These are phyloP conservation scores for Zosterops japonicus DNA, from an alignment of 2,113 vertebrate genomes.

Conservation along the genomic window DNA sequence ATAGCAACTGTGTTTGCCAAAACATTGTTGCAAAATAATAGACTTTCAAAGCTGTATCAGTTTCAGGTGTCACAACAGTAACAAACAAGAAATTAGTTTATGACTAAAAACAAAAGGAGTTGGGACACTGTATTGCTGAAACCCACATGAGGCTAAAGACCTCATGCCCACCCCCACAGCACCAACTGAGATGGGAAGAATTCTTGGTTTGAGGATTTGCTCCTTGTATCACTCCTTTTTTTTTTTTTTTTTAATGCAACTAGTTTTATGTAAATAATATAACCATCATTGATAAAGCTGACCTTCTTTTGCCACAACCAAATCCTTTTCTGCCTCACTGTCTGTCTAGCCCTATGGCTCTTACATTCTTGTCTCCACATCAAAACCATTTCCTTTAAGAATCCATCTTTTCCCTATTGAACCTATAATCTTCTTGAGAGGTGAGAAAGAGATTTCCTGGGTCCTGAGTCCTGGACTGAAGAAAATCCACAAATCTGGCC, in stretches of 20 bases:
- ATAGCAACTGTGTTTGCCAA: not conserved
- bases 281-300: not conserved
- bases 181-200: not conserved
- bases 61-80: not conserved
- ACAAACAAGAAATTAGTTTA: not conserved
- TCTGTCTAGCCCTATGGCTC: not conserved
- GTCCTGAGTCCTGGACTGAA: not conserved
- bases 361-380: not conserved
- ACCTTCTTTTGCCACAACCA: not conserved
- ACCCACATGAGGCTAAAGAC: not conserved
- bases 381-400: not conserved
- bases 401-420: not conserved
- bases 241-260: not conserved
- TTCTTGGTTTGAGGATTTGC: not conserved
- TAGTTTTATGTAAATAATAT: not conserved
- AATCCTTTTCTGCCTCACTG: not conserved
- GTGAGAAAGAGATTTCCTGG: not conserved
- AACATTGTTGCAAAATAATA: not conserved
- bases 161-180: not conserved
- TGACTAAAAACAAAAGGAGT: not conserved
- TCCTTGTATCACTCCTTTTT: not conserved
- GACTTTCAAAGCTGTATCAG: not conserved
- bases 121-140: not conserved
- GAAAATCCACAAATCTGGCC: not conserved
- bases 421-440: not conserved